Percentiles rank a stretch among this genome's conserved stretches.
These are phyloP conservation scores for Andinoacara biseriatus DNA, from an alignment of 2,113 vertebrate genomes.

Conservation along the genomic window DNA sequence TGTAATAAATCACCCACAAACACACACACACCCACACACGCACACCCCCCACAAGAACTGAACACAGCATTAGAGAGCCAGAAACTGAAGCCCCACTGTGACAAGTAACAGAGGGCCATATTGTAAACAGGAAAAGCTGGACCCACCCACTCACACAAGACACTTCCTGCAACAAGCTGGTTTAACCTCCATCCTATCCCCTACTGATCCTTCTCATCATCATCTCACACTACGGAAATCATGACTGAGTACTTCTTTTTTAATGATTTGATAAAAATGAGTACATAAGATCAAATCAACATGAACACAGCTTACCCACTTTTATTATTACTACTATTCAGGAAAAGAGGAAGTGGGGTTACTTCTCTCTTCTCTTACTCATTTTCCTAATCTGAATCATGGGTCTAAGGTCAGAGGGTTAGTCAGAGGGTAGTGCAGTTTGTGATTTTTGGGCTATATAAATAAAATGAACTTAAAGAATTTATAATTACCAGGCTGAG, in stretches of 20 bases:
- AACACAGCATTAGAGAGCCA: neutral
- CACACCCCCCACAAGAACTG: neutral
- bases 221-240: neutral
- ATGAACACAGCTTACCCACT: neutral
- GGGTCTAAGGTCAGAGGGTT: neutral
- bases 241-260: neutral
- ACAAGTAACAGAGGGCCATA: conserved; percentile 18
- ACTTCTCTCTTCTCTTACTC: neutral
- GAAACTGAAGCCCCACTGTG: conserved; percentile 12
- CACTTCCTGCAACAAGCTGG: conserved; percentile 23
- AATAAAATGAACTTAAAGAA: neutral
- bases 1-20: neutral
- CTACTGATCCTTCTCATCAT: neutral
- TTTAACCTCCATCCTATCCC: neutral
- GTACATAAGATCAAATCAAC: neutral
- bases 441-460: neutral
- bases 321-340: rapidly evolving
- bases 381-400: neutral
- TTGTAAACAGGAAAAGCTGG: conserved; percentile 57
- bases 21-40: neutral
- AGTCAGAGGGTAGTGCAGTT: neutral
- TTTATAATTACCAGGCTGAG: neutral
- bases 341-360: neutral
- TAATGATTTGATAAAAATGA: neutral
- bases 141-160: conserved; percentile 22